Evolutionary conservation across 2,113 vertebrate species (phyloP), one percentile per base, ranked within the genome.

Genomic region (Xyliphius kryptos): DNA sequence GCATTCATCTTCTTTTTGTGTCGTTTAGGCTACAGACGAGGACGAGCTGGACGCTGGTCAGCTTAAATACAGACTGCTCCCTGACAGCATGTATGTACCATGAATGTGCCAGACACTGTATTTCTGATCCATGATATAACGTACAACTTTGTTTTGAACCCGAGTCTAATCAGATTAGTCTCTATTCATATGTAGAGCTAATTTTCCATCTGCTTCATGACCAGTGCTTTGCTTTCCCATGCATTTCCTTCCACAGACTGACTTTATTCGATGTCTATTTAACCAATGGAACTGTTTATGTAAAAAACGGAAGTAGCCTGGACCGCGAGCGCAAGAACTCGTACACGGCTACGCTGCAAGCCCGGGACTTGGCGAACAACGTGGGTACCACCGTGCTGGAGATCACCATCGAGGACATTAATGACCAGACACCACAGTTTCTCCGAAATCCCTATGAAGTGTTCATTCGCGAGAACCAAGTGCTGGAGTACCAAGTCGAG

Each of bases 11-110:
- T n/a, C n/a, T 12, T 40, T 32, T 61, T 67, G 40, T 58, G 43
- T 68, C 44, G 63, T 63, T 21, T 48, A 98, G 95, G 95, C 94
- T 56, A 73, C 77, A 0, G 95, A 98, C 75, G 82, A 70, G 0
- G 95, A 98, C 72, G 87, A 82, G 0, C 89, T 90, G 8, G 73
- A 83, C 53, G 36, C 78, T 67, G 88, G 80, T 49, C 77, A 26
- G 0, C 79, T 98, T 72, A 91, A 84, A 40, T 97, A 97, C 74
- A 80, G 41, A 37, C 85, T 98, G 68, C 80, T 92, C 47, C 89
- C 90, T 0, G 83, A 88, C 0, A 89, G 57, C 69, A 90, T 94
- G 95, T 97, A 88, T 0, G 89, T 86, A 63, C 65, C 8, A 3
- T 41, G 1, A 20, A 15, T 12, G 9, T 17, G 2, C 22, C 36